phyloP scores from a whole-genome alignment of 1,140 invertebrate genomes.

The Trichomalopsis sarcophagae region DNA sequence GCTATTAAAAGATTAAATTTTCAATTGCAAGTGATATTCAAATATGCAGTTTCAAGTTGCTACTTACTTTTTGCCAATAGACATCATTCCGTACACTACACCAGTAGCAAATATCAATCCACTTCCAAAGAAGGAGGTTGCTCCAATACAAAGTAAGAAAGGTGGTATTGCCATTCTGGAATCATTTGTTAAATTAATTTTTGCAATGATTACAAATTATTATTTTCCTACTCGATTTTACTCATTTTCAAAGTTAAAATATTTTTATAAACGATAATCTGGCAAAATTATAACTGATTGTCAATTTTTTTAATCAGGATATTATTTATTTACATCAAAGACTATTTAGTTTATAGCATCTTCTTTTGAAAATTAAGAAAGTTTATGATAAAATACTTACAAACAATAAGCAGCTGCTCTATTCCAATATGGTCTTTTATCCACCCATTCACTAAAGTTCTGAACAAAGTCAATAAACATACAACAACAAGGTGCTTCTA shows the following conservation, averaged over 20 bases:
- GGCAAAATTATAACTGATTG: too few species aligned
- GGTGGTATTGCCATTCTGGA: slow-evolving; percentile 85
- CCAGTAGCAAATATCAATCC: slow-evolving; percentile 92
- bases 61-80: slow-evolving; percentile 92
- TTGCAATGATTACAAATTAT: background rate
- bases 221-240: slow-evolving; percentile 3
- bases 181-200: slow-evolving; percentile 47
- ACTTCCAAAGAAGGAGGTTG: slow-evolving; percentile 89
- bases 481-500: slow-evolving; percentile 97
- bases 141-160: slow-evolving; percentile 84
- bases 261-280: background rate
- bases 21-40: slow-evolving; percentile 22
- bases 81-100: slow-evolving; percentile 94
- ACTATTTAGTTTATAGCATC: background rate
- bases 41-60: slow-evolving; percentile 33
- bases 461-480: slow-evolving; percentile 95
- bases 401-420: slow-evolving; percentile 89
- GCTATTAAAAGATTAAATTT: background rate
- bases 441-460: slow-evolving; percentile 85
- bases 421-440: slow-evolving; percentile 91
- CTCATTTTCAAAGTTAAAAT: background rate
- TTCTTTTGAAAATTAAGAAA: background rate
- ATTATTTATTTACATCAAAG: background rate
- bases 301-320: too few species aligned
- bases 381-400: slow-evolving; percentile 79